Evolutionary conservation across 2,113 vertebrate genomes (phyloP), one percentile per base, ranked within the genome.

Genomic region (Saguinus midas): DNA sequence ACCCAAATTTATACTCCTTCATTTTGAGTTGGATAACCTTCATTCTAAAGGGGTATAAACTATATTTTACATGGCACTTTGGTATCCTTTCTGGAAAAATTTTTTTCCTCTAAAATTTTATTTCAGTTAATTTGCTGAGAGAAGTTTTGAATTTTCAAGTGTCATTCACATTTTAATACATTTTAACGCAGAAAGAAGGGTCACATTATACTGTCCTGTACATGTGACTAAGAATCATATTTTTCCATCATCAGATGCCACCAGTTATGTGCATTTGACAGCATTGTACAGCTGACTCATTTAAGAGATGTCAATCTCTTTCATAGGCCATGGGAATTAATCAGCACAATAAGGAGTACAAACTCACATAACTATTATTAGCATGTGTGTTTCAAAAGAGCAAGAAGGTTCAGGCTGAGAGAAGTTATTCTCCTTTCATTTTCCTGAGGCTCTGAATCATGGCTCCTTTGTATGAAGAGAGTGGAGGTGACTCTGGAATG

Each of bases 401-500:
- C 6, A 92, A 78, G n/a, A 35, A 72, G 3, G 37, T 32, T 85
- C 9, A 52, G 70, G 37, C 29, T 87, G 18, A 92, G 43, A 87
- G 14, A 89, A 0, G 73, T 35, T 95, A 90, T 96, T 94, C 70
- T 37, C 57, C 86, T 87, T 92, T 94, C 86, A 58, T 94, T 93
- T 94, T 98, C 96, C 95, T 93, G 82, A 96, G 96, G 40, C 81
- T 95, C 76, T 98, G 96, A 98, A 96, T 98, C 97, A 98, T 97
- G 89, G 64, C 12, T 93, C 87, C 68, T 93, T 97, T 97, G 0
- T 87, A 90, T 92, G 58, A 90, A 95, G 72, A 79, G 95, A 95
- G 92, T 72, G 14, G 90, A 97, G 76, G 91, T 73, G 90, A 98
- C 95, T 97, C 80, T 97, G 52, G 76, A 96, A 96, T 96, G 87